Evolutionary conservation across 2,797 vertebrate genomes (phyloP).

Genomic region (Pseudocheirus occidentalis): DNA sequence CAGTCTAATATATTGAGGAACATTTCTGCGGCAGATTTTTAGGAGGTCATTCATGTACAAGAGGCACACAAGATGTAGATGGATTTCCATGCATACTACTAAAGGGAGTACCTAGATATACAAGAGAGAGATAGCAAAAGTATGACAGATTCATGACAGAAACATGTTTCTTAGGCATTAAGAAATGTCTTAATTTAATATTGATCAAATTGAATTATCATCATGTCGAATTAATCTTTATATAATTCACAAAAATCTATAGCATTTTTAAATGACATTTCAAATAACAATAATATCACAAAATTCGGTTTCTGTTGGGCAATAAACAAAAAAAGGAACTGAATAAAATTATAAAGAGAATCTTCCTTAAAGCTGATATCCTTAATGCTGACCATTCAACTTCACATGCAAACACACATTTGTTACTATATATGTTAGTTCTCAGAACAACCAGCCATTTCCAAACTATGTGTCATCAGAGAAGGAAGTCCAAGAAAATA

Average conservation of each 20-base stretch:
- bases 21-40: background rate
- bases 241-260: background rate
- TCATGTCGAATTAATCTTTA: background rate
- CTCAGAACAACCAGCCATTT: background rate
- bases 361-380: background rate
- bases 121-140: too few relatives aligned
- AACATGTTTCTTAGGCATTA: background rate
- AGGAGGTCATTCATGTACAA: background rate
- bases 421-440: background rate
- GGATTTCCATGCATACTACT: background rate
- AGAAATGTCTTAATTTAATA: background rate
- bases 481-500: background rate
- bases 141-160: background rate
- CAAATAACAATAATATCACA: background rate
- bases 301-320: background rate
- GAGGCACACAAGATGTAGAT: background rate
- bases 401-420: background rate
- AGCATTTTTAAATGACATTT: slow-evolving; percentile 19
- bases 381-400: background rate
- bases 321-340: slow-evolving; percentile 1
- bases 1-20: background rate
- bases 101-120: background rate
- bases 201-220: background rate
- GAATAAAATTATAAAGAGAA: background rate
- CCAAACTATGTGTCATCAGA: background rate